Evolutionary conservation across 1,140 invertebrate species (phyloP).

Genomic region (Gerris buenoi): DNA sequence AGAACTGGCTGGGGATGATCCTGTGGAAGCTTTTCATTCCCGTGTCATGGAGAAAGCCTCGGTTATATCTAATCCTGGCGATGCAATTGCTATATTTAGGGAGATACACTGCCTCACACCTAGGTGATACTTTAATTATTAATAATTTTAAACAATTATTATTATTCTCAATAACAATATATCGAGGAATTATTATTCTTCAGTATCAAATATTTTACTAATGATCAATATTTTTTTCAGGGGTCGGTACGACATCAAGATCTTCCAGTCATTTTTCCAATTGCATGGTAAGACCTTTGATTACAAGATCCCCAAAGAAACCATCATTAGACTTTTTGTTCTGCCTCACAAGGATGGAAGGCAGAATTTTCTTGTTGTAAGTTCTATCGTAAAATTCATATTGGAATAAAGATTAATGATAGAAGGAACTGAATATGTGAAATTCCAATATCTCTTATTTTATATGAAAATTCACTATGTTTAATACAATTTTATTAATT

Average conservation of each 20-base stretch:
- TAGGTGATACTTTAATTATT: slow-evolving; percentile 40
- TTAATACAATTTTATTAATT: too few species aligned
- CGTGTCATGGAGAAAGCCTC: slow-evolving; percentile 94
- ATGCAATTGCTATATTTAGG: slow-evolving; percentile 91
- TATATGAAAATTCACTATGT: too few species aligned
- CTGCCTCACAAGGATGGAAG: slow-evolving; percentile 94
- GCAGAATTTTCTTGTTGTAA: slow-evolving; percentile 96
- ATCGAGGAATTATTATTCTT: too few species aligned
- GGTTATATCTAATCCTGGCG: slow-evolving; percentile 92
- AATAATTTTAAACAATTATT: too few species aligned
- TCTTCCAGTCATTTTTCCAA: slow-evolving; percentile 94
- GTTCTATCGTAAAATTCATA: too few species aligned
- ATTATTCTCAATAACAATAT: too few species aligned
- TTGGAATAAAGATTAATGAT: too few species aligned
- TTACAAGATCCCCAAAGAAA: slow-evolving; percentile 97
- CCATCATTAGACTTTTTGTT: slow-evolving; percentile 83
- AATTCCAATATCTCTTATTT: too few species aligned
- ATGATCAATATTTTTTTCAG: slow-evolving; percentile 33
- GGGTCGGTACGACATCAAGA: slow-evolving; percentile 98
- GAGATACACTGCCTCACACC: slow-evolving; percentile 97
- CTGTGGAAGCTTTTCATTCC: slow-evolving; percentile 87
- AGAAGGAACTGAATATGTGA: too few species aligned
- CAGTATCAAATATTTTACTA: too few species aligned
- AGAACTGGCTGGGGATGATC: slow-evolving; percentile 71
- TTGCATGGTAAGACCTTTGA: slow-evolving; percentile 99